Base-by-base conservation (phyloP, 92 coral and sea anemone genomes). In the Metridium senile region DNA sequence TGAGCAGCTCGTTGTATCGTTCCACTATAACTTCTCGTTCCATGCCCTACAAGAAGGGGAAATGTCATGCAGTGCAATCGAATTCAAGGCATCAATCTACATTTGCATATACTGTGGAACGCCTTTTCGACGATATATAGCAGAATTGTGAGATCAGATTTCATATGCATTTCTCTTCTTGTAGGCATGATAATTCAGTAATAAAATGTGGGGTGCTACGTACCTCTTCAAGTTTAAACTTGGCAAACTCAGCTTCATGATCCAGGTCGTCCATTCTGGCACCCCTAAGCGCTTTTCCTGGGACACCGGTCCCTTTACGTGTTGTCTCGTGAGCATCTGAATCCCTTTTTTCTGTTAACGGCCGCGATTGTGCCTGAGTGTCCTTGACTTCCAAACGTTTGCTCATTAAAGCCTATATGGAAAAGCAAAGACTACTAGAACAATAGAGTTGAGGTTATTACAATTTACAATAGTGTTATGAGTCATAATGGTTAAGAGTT, bases 341-440 rank as follows among this genome's bases (percentile, higher is more conserved):
- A 26, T 88, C 87, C 26, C 73, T 87, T n/a, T 69, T 74, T 10
- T 70, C 53, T 11, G n/a, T n/a, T n/a, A 87, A 51, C 11, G 66
- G 21, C 53, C 85, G 82, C 22, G 85, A 74, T 16, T 58, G 61
- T 1, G 86, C 30, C 30, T 39, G 49, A 39, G 84, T 81, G 82
- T 84, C 99, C 81, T 92, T 95, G 30, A 89, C 74, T 52, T 80
- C 99, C 56, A 95, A 81, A 43, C 99, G 86, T 58, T 87, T 95
- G 74, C 89, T 95, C 88, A 95, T 95, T 51, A 92, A 76, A 26
- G 87, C 97, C 81, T 86, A 69, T 1, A 74, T 56, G n/a, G n/a
- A n/a, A n/a, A n/a, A n/a, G n/a, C n/a, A n/a, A n/a, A n/a, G n/a
- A n/a, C n/a, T n/a, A n/a, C n/a, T n/a, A n/a, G n/a, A n/a, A n/a